Base-by-base conservation (phyloP, 2,888 invertebrate genomes). In the Calephelis perditalis region DNA sequence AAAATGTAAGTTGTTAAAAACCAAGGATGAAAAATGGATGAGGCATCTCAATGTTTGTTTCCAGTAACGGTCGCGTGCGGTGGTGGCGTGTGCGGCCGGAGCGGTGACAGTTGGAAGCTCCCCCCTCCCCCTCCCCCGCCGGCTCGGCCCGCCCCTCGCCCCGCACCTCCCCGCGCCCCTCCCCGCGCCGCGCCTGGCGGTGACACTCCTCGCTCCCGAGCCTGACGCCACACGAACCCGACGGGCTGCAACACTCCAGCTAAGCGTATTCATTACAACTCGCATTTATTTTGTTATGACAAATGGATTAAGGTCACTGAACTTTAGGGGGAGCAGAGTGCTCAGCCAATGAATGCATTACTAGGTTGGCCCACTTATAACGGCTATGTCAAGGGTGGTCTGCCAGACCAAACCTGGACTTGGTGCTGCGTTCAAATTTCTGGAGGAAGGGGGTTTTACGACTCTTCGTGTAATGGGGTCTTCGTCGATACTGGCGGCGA, bases 61-160 rank as follows among this genome's bases (percentile, higher is more conserved):
- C 40, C 73, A 89, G 89, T 65, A 84, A 86, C 68, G 89, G 89
- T 0, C 81, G 84, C 57, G 77, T 89, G 56, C 76, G 87, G 7
- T 82, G 82, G 64, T 89, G 83, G 85, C 80, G 82, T 26, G 56
- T 87, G 37, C 81, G 86, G 69, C 70, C 61, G 61, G 69, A 58
- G 45, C 54, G 87, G 73, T 88, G 89, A 88, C 89, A 70, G 61
- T 26, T 66, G 62, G 65, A 63, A n/a, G 70, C 46, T 15, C 70
- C 58, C n/a, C n/a, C n/a, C n/a, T n/a, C n/a, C 45, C 68, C 60
- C 71, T 68, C 61, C 68, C 61, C 59, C 62, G 59, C 62, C 64
- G 59, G 68, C 60, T 46, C 62, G 59, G 61, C 64, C 63, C 56
- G 64, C 63, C 63, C 59, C 70, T 69, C 60, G 68, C 60, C 61